phyloP scores from a whole-genome alignment of 2,888 invertebrate species.

The Helleia helle region DNA sequence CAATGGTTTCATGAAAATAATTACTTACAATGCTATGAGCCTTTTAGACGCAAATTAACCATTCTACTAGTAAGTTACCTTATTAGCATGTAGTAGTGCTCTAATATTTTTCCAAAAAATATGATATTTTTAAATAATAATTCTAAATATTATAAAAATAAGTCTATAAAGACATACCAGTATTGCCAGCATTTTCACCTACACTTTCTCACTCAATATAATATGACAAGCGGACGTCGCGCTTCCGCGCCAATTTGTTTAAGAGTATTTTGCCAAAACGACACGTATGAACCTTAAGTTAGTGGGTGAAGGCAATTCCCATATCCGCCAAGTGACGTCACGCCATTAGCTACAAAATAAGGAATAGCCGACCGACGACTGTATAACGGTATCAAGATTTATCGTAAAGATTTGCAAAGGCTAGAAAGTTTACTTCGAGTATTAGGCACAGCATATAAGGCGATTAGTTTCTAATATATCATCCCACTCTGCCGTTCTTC shows the following conservation, averaged over 20 bases:
- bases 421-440: constrained; percentile 1
- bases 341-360: constrained; percentile 43
- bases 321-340: constrained; percentile 60
- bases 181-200: neutral
- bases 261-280: constrained; percentile 27
- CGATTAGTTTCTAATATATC: no score
- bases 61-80: no score
- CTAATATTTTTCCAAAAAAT: no score
- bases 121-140: no score
- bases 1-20: no score
- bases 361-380: constrained; percentile 27
- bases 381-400: constrained; percentile 19
- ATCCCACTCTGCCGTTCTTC: no score
- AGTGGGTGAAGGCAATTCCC: constrained; percentile 68
- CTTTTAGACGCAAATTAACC: no score
- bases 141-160: no score
- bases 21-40: no score
- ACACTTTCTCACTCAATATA: neutral
- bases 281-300: constrained; percentile 28
- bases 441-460: no score
- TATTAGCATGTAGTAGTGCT: no score
- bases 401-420: constrained; percentile 8
- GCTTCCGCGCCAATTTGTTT: constrained; percentile 33
- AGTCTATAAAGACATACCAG: constrained; percentile 3
- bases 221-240: constrained; percentile 23